Base-by-base conservation (phyloP, 2,113 vertebrate species). In the Hippocampus guttulatus region DNA sequence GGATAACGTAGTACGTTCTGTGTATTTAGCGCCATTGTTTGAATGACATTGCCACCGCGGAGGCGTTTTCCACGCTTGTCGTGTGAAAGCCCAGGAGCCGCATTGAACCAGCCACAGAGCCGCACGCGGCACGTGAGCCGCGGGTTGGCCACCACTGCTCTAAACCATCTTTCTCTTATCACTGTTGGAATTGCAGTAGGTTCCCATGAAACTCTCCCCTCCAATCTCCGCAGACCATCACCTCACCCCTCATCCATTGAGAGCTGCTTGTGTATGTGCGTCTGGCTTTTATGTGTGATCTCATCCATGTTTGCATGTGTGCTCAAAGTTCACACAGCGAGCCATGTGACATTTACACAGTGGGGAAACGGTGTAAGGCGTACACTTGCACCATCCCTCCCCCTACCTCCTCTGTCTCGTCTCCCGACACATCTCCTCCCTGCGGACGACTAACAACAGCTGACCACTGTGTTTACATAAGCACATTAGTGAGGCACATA, bases 261-360 rank as follows among this genome's bases (percentile, higher is more conserved):
- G 45, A 16, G 16, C 6, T n/a, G n/a, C 68, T 47, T 12, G 67
- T 27, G n/a, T 63, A 43, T 30, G 49, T 43, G n/a, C 20, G 30
- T 45, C 38, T 62, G 45, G 55, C 27, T 63, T 38, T 49, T 60
- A 3, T 67, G 16, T 43, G 25, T n/a, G 33, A 54, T 45, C 25
- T 23, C 20, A 51, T 40, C 40, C 38, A 25, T 64, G 61, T 71
- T 55, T 74, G 40, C 21, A 21, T 43, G 12, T 64, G 40, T 64
- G 75, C 72, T 75, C 55, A 72, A 68, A 79, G 80, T 78, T 79
- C 78, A 82, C 60, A 55, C 40, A 67, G 49, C 11, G 30, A 70
- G 68, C 75, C 79, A 68, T 73, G 72, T 77, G 68, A 63, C 64
- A 70, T 75, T 69, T 75, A 65, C 64, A 68, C 69, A 64, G 51